Base-by-base conservation (phyloP, 1,140 invertebrate species). In the Drosophila albomicans region DNA sequence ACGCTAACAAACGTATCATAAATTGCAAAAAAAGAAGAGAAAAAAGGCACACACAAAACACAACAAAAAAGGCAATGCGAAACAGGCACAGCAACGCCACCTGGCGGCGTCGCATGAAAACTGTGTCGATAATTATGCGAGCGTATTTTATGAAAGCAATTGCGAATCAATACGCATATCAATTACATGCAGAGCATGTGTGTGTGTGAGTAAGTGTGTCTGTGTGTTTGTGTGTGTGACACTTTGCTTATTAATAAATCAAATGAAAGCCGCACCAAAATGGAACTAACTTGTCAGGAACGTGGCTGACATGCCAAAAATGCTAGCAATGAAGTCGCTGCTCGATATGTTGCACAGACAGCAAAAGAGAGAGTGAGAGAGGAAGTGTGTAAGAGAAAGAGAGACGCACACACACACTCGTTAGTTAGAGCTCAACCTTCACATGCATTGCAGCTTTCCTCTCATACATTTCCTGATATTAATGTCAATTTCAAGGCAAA, bases 241-340 rank as follows among this genome's bases (percentile, higher is more conserved):
- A 80, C 69, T 71, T 68, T 82, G 73, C 61, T 82, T 87, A 88
- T 88, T 82, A 82, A 82, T 88, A 87, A 88, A 86, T 87, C 77
- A 80, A 80, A 80, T 65, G 71, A 69, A 52, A 74, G 68, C 62
- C 73, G 52, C 52, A 56, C 45, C 38, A 78, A 78, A 85, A 75
- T 81, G 82, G 65, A 79, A 74, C 79, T 72, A 79, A 82, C 79
- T 88, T 87, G 82, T 86, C 85, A 85, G 63, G 77, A 65, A 59
- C 58, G 61, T 62, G 63, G 43, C 78, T 81, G 75, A 75, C 79
- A 86, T 68, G 79, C 66, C 70, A 81, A 72, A 78, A 61, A 62
- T 68, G 52, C 38, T 41, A 20, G 51, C 59, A 78, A 75, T 86
- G 78, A 69, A 86, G 69, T 75, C 66, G 65, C 75, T 69, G 63